Conservation (phyloP, 2,888 invertebrate species). For the Bedellia somnulentella region DNA sequence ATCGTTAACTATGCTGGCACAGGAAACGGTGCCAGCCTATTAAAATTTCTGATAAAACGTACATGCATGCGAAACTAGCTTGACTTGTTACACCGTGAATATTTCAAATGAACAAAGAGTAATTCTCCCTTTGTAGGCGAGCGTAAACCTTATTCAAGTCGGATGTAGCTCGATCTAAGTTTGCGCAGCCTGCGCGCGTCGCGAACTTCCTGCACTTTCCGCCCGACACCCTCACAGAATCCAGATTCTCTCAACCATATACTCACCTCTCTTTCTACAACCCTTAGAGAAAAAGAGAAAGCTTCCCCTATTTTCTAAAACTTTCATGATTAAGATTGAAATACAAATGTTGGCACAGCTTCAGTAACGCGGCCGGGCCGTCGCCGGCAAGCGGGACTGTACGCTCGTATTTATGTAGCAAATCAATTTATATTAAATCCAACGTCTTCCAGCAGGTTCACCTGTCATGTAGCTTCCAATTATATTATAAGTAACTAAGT, state of each 20-base stretch:
- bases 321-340: not conserved
- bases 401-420: constrained; percentile 36
- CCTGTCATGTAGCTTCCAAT: constrained; percentile 30
- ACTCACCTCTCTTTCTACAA: not conserved
- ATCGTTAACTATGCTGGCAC: too few species aligned
- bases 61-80: too few species aligned
- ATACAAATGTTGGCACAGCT: constrained; percentile 11
- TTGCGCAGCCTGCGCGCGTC: constrained; percentile 52
- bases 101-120: too few species aligned
- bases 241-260: too few species aligned
- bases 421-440: constrained; percentile 6
- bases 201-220: constrained; percentile 20
- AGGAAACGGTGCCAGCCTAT: too few species aligned
- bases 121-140: too few species aligned
- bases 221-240: constrained; percentile 1
- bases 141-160: too few species aligned
- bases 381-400: constrained; percentile 25
- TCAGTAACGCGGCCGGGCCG: constrained; percentile 54
- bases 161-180: too few species aligned
- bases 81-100: too few species aligned
- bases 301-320: not conserved
- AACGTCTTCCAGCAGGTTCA: constrained; percentile 38
- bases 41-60: too few species aligned
- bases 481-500: constrained; percentile 45
- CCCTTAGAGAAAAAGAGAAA: not conserved